Evolutionary conservation across 2,888 invertebrate genomes (phyloP), one percentile per base, ranked within the genome.

Genomic region (Mythimna pallens): DNA sequence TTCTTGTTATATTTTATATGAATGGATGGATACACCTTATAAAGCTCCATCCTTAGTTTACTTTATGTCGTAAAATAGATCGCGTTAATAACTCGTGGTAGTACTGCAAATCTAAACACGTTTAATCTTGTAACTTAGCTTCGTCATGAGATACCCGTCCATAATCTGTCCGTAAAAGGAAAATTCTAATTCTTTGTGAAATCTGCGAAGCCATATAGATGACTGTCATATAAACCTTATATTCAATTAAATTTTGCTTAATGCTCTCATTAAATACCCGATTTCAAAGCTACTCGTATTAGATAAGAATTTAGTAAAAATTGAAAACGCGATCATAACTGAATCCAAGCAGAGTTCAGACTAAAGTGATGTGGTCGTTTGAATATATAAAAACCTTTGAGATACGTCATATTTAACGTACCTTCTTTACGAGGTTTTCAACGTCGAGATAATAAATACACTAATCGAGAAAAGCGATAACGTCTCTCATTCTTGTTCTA

Each of bases 141-240:
- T 17, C 5, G 8, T n/a, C 3, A 17, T 25, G 25, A 40, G 20
- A 66, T 25, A 14, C 8, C 12, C 17, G 14, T 12, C 34, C 34
- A 30, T 40, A 62, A 25, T 43, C 5, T 40, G 43, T 3, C 43
- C 12, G 12, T 40, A 25, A 30, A 76, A 20, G 25, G 55, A 22
- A 47, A 47, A 47, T 30, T 65, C 17, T 10, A 77, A 47, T 47
- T 30, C 5, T 22, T 12, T 30, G 54, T 77, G 25, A 55, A 47
- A 43, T n/a, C n/a, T 25, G 1, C 2, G 12, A 3, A 34, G 14
- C 17, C 34, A 22, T 43, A 4, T 22, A 76, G n/a, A 14, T 17
- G 0, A 77, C n/a, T 40, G 30, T 50, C 22, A 55, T 36, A 14
- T 43, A 34, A 40, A 40, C 8, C 1, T n/a, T 9, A 12, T 40